These are phyloP conservation scores for Drosophila pseudoobscura DNA, from an alignment of 1,140 invertebrate species.

Conservation along the genomic window DNA sequence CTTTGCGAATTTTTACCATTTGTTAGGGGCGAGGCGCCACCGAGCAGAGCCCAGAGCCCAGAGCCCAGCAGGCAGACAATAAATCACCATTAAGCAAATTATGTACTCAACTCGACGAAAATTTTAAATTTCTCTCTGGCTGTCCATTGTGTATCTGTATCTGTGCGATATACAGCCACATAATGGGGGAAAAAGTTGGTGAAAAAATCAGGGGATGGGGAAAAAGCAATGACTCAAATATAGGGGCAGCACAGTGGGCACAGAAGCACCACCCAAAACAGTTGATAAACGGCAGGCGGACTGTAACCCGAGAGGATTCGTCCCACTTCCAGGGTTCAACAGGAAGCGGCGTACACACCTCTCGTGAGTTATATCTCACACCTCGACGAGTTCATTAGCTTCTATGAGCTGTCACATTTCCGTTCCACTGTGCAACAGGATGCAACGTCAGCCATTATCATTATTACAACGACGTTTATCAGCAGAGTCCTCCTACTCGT, in stretches of 20 bases:
- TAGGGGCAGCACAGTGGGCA: no score
- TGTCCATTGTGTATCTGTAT: slow-evolving; percentile 55
- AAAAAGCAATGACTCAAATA: slow-evolving; percentile 17
- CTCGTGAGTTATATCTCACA: slow-evolving; percentile 1
- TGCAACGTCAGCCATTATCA: slow-evolving; percentile 70
- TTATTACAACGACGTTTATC: slow-evolving; percentile 69
- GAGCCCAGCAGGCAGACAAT: slow-evolving; percentile 47
- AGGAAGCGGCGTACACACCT: slow-evolving; percentile 10
- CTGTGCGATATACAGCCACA: slow-evolving; percentile 13
- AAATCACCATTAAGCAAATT: slow-evolving; percentile 80
- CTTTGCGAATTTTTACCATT: slow-evolving; percentile 35
- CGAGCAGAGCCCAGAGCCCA: neutral
- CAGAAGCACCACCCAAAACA: no score
- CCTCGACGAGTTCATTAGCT: slow-evolving; percentile 35
- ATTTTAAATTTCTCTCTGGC: slow-evolving; percentile 65
- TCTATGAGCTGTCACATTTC: slow-evolving; percentile 22
- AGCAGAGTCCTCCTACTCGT: slow-evolving; percentile 20
- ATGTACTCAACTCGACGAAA: slow-evolving; percentile 72
- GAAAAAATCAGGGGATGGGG: neutral
- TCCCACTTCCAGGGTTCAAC: neutral
- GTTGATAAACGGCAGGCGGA: no score
- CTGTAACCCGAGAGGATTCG: no score
- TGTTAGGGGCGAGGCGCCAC: slow-evolving; percentile 45
- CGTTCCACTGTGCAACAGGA: slow-evolving; percentile 51
- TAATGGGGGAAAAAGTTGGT: slow-evolving; percentile 23